Evolutionary conservation across 1,140 invertebrate genomes (phyloP).

Genomic region (Drosophila quadrilineata): DNA sequence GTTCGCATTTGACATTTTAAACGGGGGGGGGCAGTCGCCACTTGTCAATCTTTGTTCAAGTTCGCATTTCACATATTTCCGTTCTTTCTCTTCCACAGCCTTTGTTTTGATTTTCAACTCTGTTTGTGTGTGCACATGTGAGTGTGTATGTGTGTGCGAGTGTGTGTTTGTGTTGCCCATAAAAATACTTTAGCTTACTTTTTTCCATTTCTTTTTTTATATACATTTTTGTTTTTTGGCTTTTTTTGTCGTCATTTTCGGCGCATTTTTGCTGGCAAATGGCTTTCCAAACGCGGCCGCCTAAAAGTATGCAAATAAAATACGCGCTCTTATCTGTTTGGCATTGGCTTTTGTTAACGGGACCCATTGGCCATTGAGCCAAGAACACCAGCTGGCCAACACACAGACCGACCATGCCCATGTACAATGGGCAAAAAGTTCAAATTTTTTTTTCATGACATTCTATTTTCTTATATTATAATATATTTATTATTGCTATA

Average conservation of each 20-base stretch:
- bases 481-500: no score
- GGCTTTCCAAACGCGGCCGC: constrained; percentile 65
- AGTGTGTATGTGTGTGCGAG: constrained; percentile 10
- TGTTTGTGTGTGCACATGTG: constrained; percentile 11
- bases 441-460: no score
- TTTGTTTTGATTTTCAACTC: constrained; percentile 40
- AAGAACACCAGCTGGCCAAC: constrained; percentile 37
- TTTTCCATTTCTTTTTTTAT: constrained; percentile 13
- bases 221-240: not conserved
- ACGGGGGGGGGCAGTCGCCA: constrained; percentile 74
- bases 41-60: constrained; percentile 79
- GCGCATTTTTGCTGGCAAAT: constrained; percentile 68
- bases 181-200: no score
- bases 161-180: constrained; percentile 2
- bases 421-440: no score
- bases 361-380: constrained; percentile 3
- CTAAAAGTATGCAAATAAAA: constrained; percentile 80
- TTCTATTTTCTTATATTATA: no score
- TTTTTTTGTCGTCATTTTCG: constrained; percentile 51
- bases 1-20: constrained; percentile 79
- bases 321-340: constrained; percentile 77
- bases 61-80: constrained; percentile 77
- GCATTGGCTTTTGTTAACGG: constrained; percentile 70
- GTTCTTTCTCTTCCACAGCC: constrained; percentile 33
- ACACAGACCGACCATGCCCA: not conserved